phyloP scores from a whole-genome alignment of 2,113 vertebrate genomes.

The Vulpes lagopus region DNA sequence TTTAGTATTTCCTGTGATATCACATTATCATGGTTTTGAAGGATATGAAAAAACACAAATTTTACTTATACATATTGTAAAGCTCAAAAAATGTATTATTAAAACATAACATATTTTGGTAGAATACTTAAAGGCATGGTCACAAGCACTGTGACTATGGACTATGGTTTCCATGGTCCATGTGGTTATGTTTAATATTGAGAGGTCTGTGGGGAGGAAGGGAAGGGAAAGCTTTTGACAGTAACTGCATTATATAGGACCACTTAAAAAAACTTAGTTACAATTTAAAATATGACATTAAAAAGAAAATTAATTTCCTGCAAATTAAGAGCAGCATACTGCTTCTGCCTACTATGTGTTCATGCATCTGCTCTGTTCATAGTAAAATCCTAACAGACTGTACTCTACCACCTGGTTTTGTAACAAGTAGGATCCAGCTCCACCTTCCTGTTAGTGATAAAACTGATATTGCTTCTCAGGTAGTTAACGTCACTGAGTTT shows the following conservation, averaged over 20 bases:
- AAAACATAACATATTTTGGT: not conserved
- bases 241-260: not conserved
- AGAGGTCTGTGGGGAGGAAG: not conserved
- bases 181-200: not conserved
- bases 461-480: not conserved
- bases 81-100: not conserved
- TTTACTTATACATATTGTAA: conserved; percentile 26
- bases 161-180: not conserved
- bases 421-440: not conserved
- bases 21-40: conserved; percentile 52
- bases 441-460: not conserved
- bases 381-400: not conserved
- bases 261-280: not conserved
- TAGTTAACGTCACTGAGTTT: not conserved
- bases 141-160: not conserved
- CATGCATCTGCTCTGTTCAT: not conserved
- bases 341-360: not conserved
- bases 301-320: conserved; percentile 14
- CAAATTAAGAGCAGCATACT: not conserved
- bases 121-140: not conserved
- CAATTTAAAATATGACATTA: conserved; percentile 11
- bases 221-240: not conserved
- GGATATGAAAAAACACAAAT: not conserved
- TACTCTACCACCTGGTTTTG: not conserved
- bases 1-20: conserved; percentile 16